phyloP scores from a whole-genome alignment of 2,113 vertebrate genomes.

The Vulpes vulpes region DNA sequence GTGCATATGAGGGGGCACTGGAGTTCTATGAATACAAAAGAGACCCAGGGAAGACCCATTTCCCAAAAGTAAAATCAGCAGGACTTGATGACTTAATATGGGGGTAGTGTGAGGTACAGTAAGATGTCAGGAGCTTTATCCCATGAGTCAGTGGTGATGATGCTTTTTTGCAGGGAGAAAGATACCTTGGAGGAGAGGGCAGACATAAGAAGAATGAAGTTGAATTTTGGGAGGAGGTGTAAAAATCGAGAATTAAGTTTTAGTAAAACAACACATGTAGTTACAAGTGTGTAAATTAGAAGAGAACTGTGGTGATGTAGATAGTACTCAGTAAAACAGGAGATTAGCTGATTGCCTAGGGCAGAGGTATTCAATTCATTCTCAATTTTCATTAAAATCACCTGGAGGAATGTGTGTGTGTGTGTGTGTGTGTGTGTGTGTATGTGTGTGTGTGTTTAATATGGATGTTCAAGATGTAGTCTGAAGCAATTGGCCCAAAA shows the following conservation, averaged over 20 bases:
- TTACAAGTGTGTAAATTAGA: not conserved
- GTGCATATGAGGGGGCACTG: accelerated
- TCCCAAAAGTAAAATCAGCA: not conserved
- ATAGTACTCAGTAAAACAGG: not conserved
- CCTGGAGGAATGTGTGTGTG: not conserved
- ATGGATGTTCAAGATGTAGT: not conserved
- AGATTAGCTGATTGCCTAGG: not conserved
- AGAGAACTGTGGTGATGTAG: not conserved
- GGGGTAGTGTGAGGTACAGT: not conserved
- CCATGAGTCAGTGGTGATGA: not conserved
- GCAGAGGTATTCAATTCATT: not conserved
- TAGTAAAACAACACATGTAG: not conserved
- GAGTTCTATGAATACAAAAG: not conserved
- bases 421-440: not conserved
- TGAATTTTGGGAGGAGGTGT: not conserved
- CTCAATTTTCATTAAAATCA: not conserved
- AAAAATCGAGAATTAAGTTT: not conserved
- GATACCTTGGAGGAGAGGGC: not conserved
- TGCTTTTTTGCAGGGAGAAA: not conserved
- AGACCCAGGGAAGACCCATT: not conserved
- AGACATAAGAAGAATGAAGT: not conserved
- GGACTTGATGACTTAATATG: not conserved
- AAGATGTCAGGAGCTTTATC: not conserved
- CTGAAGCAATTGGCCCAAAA: not conserved
- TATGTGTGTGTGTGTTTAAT: not conserved